phyloP scores from a whole-genome alignment of 2,797 vertebrate genomes.

The Prionace glauca region DNA sequence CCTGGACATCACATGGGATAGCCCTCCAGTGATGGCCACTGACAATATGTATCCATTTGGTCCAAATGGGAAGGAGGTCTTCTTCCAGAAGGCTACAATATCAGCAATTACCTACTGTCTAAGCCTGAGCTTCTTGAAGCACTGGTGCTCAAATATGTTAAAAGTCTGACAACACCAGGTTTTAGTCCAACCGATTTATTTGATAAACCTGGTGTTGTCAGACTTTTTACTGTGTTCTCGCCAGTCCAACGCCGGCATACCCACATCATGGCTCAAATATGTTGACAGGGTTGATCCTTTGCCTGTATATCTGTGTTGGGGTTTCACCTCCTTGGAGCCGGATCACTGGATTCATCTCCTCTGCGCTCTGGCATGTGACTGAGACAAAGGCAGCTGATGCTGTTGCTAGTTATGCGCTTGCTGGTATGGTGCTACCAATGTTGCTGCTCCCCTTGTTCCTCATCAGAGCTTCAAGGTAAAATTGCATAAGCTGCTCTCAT shows the following conservation, averaged over 20 bases:
- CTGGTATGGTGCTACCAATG: not conserved
- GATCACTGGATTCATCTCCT: not conserved
- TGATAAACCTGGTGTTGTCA: too few relatives aligned
- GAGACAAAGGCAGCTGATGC: not conserved
- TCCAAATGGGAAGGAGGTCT: not conserved
- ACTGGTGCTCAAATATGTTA: not conserved
- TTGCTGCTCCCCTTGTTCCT: not conserved
- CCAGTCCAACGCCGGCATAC: too few relatives aligned
- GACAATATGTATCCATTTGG: not conserved
- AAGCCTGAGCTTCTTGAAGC: not conserved
- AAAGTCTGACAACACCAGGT: too few relatives aligned
- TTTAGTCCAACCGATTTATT: too few relatives aligned
- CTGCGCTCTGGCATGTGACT: not conserved
- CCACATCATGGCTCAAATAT: not conserved
- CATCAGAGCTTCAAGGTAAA: too few relatives aligned
- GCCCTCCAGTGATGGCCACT: not conserved
- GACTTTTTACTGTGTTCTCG: too few relatives aligned
- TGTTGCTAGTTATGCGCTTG: too few relatives aligned
- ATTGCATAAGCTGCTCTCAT: too few relatives aligned
- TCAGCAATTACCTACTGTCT: not conserved
- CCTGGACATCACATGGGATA: not conserved
- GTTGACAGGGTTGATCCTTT: not conserved
- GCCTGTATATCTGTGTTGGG: not conserved
- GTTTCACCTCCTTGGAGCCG: not conserved
- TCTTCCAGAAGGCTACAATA: not conserved